Percentiles rank a stretch among this genome's conserved stretches.
Conservation (phyloP, 1,140 invertebrate species). For the Sinonovacula constricta region DNA sequence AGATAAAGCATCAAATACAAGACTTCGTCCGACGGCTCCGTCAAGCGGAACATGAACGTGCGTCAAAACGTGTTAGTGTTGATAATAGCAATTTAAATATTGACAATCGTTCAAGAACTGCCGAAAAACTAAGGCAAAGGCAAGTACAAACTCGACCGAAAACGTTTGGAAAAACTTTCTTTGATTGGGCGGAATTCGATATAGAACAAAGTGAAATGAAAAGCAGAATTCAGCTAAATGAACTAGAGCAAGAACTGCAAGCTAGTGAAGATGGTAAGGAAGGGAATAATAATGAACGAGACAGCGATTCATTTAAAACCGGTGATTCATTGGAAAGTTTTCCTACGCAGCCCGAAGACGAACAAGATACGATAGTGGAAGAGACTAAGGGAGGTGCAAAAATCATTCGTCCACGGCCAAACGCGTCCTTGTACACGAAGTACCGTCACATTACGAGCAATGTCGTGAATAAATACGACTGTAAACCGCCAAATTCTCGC, state of each 20-base stretch:
- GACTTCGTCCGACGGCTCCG: slow-evolving; percentile 28
- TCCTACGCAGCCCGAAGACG: neutral
- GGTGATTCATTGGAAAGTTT: slow-evolving; percentile 46
- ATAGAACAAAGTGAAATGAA: slow-evolving; percentile 26
- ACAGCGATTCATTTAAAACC: no score
- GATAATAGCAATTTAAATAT: neutral
- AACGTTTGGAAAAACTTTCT: neutral
- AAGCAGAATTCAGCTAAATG: no score
- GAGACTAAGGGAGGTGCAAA: slow-evolving; percentile 23
- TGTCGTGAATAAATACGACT: slow-evolving; percentile 32
- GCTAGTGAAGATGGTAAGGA: no score
- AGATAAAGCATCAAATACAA: slow-evolving; percentile 37
- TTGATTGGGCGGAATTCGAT: slow-evolving; percentile 40
- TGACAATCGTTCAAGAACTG: slow-evolving; percentile 25
- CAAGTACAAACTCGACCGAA: neutral
- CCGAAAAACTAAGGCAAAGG: slow-evolving; percentile 18
- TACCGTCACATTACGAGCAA: slow-evolving; percentile 43
- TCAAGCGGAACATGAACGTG: slow-evolving; percentile 19
- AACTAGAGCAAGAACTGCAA: no score
- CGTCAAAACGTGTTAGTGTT: neutral
- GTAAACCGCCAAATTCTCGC: neutral
- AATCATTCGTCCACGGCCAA: slow-evolving; percentile 31
- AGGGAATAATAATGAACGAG: no score
- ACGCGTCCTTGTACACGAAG: slow-evolving; percentile 36
- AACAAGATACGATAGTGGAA: slow-evolving; percentile 22